Conservation (phyloP, 2,888 invertebrate species). For the Drosophila robusta region DNA sequence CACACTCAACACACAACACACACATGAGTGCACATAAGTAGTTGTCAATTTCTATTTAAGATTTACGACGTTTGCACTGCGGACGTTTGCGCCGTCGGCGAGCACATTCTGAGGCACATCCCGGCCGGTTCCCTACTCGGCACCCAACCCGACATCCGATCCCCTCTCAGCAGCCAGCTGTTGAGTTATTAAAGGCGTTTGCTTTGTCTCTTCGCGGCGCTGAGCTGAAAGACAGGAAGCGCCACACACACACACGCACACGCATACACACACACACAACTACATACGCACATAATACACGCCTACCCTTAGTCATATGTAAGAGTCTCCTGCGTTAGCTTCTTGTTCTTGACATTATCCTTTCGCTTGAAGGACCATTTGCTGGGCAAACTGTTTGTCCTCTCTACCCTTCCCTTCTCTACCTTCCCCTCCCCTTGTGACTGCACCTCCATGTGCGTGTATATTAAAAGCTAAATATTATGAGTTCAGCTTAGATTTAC, state of each 20-base stretch:
- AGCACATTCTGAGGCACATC: slow-evolving; percentile 56
- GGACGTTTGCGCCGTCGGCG: slow-evolving; percentile 50
- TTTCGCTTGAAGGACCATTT: slow-evolving; percentile 53
- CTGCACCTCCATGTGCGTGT: slow-evolving; percentile 5
- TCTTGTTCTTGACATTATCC: slow-evolving; percentile 56
- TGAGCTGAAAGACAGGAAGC: slow-evolving; percentile 30
- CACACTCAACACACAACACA: slow-evolving; percentile 11
- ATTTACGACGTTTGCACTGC: slow-evolving; percentile 54
- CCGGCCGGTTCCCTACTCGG: slow-evolving; percentile 3
- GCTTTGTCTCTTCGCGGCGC: slow-evolving; percentile 44
- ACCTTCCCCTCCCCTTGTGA: no score
- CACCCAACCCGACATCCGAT: not conserved
- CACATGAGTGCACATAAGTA: slow-evolving; percentile 60
- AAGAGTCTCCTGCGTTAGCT: slow-evolving; percentile 20
- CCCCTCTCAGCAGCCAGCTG: slow-evolving; percentile 6
- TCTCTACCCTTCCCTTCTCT: not conserved
- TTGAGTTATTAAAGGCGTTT: slow-evolving; percentile 65
- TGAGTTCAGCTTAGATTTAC: slow-evolving; percentile 38
- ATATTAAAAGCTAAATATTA: slow-evolving; percentile 54
- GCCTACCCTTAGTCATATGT: not conserved
- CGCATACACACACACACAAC: slow-evolving; percentile 6
- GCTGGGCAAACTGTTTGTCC: slow-evolving; percentile 33
- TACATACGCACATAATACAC: slow-evolving; percentile 1
- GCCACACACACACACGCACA: slow-evolving; percentile 16
- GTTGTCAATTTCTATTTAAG: slow-evolving; percentile 65